Conservation (phyloP, 2,797 vertebrate species). For the Chloroceryle inda region DNA sequence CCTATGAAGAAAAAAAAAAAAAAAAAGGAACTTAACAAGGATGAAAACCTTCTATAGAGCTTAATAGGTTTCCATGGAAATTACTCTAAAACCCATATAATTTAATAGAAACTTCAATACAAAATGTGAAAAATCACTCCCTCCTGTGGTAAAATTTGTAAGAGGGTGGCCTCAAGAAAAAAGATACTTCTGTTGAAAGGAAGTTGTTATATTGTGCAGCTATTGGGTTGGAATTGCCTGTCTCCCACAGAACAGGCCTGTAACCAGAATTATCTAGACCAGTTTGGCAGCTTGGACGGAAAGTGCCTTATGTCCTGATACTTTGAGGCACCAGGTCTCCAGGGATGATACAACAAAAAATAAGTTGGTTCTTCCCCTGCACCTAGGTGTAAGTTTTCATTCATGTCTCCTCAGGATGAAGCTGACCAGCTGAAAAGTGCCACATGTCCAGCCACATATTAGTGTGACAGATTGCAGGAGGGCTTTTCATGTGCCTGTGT, state of each 20-base stretch:
- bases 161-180: not conserved
- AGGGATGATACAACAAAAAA: not conserved
- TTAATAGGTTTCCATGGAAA: slow-evolving; percentile 19
- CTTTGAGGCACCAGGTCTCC: not conserved
- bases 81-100: not conserved
- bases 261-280: not conserved
- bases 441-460: rapidly evolving
- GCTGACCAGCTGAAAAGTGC: not conserved
- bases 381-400: not conserved
- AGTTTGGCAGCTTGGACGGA: not conserved
- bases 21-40: not conserved
- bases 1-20: not conserved
- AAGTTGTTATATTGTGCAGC: not conserved
- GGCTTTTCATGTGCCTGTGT: rapidly evolving
- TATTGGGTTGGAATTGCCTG: not conserved
- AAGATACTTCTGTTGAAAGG: not conserved
- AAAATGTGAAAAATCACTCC: slow-evolving; percentile 58
- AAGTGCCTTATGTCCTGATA: not conserved
- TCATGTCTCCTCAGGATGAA: not conserved
- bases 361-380: not conserved
- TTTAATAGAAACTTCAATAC: slow-evolving; percentile 7
- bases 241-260: not conserved
- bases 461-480: rapidly evolving
- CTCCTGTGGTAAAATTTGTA: slow-evolving; percentile 42
- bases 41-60: not conserved